Conservation (phyloP, 2,113 vertebrate genomes). For the Phrynosoma platyrhinos region DNA sequence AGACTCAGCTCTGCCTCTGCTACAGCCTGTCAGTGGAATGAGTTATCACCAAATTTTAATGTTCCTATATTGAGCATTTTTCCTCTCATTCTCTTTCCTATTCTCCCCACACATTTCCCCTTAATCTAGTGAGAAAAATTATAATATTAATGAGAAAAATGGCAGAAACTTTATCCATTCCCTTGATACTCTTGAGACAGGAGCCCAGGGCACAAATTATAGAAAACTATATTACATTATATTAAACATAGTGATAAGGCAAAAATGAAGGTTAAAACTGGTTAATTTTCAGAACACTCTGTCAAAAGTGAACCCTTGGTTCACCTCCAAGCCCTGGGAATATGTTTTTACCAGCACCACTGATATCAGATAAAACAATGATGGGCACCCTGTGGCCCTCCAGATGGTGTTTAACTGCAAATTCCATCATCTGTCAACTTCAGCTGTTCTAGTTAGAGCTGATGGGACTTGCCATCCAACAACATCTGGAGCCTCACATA, state of each 20-base stretch:
- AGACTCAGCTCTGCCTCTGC: slow-evolving; percentile 53
- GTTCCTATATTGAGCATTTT: slow-evolving; percentile 63
- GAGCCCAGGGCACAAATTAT: slow-evolving; percentile 71
- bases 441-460: neutral
- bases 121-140: slow-evolving; percentile 72
- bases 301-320: slow-evolving; percentile 58
- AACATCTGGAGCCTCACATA: too few relatives aligned
- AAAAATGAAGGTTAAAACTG: slow-evolving; percentile 72
- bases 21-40: slow-evolving; percentile 65
- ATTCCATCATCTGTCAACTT: neutral
- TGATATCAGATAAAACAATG: slow-evolving; percentile 51
- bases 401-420: neutral
- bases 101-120: slow-evolving; percentile 57
- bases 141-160: slow-evolving; percentile 74
- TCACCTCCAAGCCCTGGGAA: slow-evolving; percentile 58
- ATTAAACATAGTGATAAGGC: slow-evolving; percentile 70
- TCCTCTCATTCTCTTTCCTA: slow-evolving; percentile 64
- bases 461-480: too few relatives aligned
- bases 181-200: slow-evolving; percentile 71
- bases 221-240: slow-evolving; percentile 67
- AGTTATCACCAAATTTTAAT: slow-evolving; percentile 70
- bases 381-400: neutral
- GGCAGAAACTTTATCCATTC: slow-evolving; percentile 71
- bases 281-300: slow-evolving; percentile 47
- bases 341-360: slow-evolving; percentile 34